Evolutionary conservation across 1,140 invertebrate genomes (phyloP), one percentile per base, ranked within the genome.

Genomic region (Macrocentrus cingulum): DNA sequence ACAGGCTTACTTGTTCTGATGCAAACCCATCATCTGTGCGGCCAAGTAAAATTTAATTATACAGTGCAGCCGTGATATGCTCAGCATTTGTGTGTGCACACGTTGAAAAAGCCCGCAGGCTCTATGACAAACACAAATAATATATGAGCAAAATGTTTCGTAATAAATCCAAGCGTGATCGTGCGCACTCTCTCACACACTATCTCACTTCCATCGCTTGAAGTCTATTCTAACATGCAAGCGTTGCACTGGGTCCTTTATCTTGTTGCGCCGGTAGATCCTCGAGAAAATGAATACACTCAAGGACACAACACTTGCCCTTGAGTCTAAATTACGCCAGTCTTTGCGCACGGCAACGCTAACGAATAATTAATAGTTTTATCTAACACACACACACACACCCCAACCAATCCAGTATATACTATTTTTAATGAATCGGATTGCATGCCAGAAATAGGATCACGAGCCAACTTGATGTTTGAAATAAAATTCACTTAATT

Each of bases 141-240:
- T 13, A 45, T 56, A 56, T 61, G 59, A 61, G 50, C 50, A 52
- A 46, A 51, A 56, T 55, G 48, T 46, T 56, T 61, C 46, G 59
- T 56, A 61, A 61, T 61, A 61, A 61, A 61, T 61, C 50, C 39
- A 61, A 56, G 45, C 46, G 53, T 51, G 53, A 56, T 52, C 59
- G 53, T 7, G 6, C 6, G 11, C 29, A 11, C 11, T 34, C 29
- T 7, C 8, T 39, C 36, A n/a, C 36, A 3, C 36, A n/a, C 23
- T 61, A 61, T 61, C 59, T 25, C 46, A 51, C 39, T 44, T 56
- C 53, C 59, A 49, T 56, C 55, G 6, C 11, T 55, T 36, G 48
- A 56, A 36, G 49, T 36, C 49, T 18, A 50, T 48, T 61, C 59
- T 46, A 53, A 60, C 58, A 60, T 60, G 58, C 54, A 54, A 55